These are phyloP conservation scores for Pristionchus mayeri DNA, from an alignment of 2,888 invertebrate species.

Conservation along the genomic window DNA sequence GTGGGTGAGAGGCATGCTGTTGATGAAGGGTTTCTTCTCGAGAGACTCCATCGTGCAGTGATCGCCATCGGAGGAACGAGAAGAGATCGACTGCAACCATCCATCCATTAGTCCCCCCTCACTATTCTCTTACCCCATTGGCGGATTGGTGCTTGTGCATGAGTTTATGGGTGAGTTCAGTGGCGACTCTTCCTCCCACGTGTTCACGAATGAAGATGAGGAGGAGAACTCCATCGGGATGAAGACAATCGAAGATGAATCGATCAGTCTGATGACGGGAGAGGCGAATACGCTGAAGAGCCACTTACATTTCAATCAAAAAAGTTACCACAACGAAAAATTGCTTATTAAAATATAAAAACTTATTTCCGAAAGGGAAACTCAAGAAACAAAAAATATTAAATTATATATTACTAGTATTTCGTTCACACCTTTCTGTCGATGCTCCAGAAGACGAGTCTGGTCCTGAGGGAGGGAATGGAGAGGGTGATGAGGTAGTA, in stretches of 20 bases:
- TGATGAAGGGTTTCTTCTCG: slow-evolving; percentile 41
- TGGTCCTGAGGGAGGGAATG: slow-evolving; percentile 59
- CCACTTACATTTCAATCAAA: too few relatives aligned
- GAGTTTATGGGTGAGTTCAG: not conserved
- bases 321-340: too few relatives aligned
- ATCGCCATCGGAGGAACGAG: slow-evolving; percentile 22
- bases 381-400: too few relatives aligned
- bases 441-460: slow-evolving; percentile 60
- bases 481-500: slow-evolving; percentile 63
- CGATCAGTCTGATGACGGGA: slow-evolving; percentile 44
- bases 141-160: not conserved
- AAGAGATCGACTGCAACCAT: slow-evolving; percentile 3
- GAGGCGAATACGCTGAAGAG: not conserved
- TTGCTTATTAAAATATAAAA: too few relatives aligned
- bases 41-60: slow-evolving; percentile 22
- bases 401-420: not conserved
- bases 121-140: slow-evolving; percentile 32
- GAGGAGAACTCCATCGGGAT: slow-evolving; percentile 71
- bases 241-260: slow-evolving; percentile 63
- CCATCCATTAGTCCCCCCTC: not conserved
- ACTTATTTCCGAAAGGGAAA: too few relatives aligned
- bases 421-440: slow-evolving; percentile 52
- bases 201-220: slow-evolving; percentile 69
- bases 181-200: slow-evolving; percentile 59
- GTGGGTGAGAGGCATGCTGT: slow-evolving; percentile 20